A percentile compares a stretch with the other conserved stretches of the same genome.
These are phyloP conservation scores for Notodonta dromedarius DNA, from an alignment of 2,888 invertebrate genomes.

Conservation along the genomic window DNA sequence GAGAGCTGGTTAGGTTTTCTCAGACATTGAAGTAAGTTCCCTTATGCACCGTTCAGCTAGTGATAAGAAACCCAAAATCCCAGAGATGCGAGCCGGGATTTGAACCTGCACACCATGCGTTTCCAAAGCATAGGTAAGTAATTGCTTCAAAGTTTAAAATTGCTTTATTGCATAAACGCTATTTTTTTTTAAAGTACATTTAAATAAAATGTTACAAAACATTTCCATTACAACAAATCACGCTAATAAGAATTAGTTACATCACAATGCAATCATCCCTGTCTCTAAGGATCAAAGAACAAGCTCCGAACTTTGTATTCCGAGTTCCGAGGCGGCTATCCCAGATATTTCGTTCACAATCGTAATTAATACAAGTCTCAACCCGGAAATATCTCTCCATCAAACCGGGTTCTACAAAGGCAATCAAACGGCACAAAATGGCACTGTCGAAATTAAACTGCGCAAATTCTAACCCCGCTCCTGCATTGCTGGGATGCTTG, in stretches of 20 bases:
- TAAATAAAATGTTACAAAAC: neutral
- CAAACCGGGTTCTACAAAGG: conserved; percentile 78
- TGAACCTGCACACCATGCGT: too few relatives aligned
- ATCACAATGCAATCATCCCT: conserved; percentile 39
- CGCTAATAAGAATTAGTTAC: conserved; percentile 27
- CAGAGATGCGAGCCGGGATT: too few relatives aligned
- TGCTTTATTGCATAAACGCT: too few relatives aligned
- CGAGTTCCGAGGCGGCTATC: conserved; percentile 43
- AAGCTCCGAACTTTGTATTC: conserved; percentile 36
- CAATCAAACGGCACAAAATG: conserved; percentile 75
- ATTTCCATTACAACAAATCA: neutral
- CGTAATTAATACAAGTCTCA: conserved; percentile 77
- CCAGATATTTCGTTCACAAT: conserved; percentile 58
- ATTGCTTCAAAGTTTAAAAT: too few relatives aligned
- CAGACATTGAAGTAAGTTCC: too few relatives aligned
- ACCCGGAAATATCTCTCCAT: conserved; percentile 83
- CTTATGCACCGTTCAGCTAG: too few relatives aligned
- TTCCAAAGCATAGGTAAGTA: too few relatives aligned
- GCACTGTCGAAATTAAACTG: conserved; percentile 73
- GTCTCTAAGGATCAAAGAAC: conserved; percentile 60
- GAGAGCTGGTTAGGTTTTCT: too few relatives aligned
- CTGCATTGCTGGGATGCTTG: conserved; percentile 67
- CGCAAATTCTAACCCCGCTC: conserved; percentile 56
- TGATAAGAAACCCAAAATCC: too few relatives aligned
- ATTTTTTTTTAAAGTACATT: neutral